Conservation (phyloP, 2,888 invertebrate genomes). For the Ichneumoninae sp. region DNA sequence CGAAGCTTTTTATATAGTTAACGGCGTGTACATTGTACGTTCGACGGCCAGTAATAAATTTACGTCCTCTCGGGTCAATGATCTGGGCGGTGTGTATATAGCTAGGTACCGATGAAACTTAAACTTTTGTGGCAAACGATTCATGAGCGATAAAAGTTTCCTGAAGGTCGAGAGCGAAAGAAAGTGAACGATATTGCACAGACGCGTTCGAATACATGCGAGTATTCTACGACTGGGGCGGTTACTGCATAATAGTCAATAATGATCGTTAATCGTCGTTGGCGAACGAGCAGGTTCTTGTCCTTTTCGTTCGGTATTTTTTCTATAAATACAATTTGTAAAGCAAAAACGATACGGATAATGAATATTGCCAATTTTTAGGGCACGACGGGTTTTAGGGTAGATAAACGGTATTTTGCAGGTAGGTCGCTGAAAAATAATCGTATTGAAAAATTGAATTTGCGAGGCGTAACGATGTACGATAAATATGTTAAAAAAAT, state of each 20-base stretch:
- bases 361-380: too few species aligned
- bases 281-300: not conserved
- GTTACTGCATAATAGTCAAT: not conserved
- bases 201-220: not conserved
- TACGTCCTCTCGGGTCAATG: not conserved
- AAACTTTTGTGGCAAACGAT: slow-evolving; percentile 6
- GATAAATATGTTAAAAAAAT: not conserved
- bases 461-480: too few species aligned
- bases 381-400: too few species aligned
- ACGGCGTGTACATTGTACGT: not conserved
- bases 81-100: not conserved
- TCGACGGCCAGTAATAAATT: not conserved
- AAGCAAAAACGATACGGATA: too few species aligned
- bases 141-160: slow-evolving; percentile 15
- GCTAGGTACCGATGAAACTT: not conserved
- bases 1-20: not conserved
- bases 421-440: not conserved
- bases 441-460: not conserved
- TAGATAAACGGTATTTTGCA: too few species aligned
- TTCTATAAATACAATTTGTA: too few species aligned
- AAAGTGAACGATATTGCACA: not conserved
- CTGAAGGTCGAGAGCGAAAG: slow-evolving; percentile 4
- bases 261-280: not conserved
- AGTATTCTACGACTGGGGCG: not conserved
- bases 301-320: not conserved